Evolutionary conservation across 2,888 invertebrate species (phyloP).

Genomic region (Cephus spinipes): DNA sequence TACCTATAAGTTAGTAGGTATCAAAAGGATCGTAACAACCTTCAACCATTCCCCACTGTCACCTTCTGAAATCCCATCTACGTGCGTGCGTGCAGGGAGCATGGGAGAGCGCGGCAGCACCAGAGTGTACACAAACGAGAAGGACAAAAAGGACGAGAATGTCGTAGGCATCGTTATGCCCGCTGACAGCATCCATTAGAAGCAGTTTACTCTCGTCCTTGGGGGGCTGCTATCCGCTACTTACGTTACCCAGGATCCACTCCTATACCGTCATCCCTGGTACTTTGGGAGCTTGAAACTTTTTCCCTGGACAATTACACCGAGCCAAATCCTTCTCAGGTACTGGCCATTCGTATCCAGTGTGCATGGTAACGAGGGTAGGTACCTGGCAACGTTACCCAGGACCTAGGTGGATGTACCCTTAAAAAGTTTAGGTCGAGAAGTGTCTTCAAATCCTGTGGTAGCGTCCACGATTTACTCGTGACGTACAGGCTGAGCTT

Average conservation of each 20-base stretch:
- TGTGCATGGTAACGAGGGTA: not conserved
- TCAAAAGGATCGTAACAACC: not conserved
- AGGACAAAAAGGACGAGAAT: not conserved
- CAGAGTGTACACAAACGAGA: not conserved
- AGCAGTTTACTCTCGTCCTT: conserved; percentile 55
- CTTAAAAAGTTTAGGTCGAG: not conserved
- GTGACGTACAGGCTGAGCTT: conserved; percentile 23
- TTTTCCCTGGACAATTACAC: not conserved
- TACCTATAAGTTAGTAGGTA: not conserved
- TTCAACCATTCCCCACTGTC: not conserved
- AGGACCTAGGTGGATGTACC: not conserved
- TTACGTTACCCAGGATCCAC: not conserved
- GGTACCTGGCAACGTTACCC: not conserved
- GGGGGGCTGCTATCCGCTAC: conserved; percentile 26
- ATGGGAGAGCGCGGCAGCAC: not conserved
- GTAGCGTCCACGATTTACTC: conserved; percentile 23
- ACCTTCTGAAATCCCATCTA: not conserved
- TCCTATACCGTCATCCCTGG: not conserved
- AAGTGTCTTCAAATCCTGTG: not conserved
- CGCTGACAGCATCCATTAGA: conserved; percentile 58
- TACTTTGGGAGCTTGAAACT: not conserved
- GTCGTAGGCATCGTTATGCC: conserved; percentile 11
- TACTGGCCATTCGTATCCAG: not conserved
- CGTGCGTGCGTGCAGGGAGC: not conserved
- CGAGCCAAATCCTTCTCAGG: not conserved